A percentile compares a stretch with the other conserved stretches of the same genome.
Conservation (phyloP, 92 coral and sea anemone genomes). For the Epizoanthus illoricatus region DNA sequence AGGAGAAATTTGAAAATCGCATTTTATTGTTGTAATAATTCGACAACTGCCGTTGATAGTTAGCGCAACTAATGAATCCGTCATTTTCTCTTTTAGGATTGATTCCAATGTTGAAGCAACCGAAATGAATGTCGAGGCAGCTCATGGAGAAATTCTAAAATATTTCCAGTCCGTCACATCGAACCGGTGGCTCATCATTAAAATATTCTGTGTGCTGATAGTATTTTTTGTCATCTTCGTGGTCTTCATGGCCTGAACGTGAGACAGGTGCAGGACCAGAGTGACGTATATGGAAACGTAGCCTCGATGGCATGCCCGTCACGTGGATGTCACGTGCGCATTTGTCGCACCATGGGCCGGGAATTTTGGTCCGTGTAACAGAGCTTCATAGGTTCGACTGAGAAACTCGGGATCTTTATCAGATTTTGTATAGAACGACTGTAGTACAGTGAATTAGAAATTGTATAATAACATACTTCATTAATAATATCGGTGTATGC, state of each 20-base stretch:
- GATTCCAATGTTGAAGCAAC: conserved; percentile 94
- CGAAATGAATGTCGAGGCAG: conserved; percentile 91
- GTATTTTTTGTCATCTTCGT: conserved; percentile 91
- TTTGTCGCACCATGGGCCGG: neutral
- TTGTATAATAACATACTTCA: neutral
- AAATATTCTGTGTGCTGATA: conserved; percentile 89
- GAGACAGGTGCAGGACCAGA: neutral
- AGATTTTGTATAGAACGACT: conserved; percentile 16
- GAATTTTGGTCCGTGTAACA: neutral
- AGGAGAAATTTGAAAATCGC: too few relatives aligned
- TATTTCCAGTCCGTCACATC: conserved; percentile 97
- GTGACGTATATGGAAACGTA: neutral
- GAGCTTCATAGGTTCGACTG: neutral
- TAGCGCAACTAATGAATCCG: too few relatives aligned
- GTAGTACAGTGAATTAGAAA: neutral
- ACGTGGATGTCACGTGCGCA: neutral
- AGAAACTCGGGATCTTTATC: neutral
- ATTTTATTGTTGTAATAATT: too few relatives aligned
- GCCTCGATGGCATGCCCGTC: neutral
- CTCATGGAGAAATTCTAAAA: conserved; percentile 94
- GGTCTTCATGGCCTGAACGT: conserved; percentile 88
- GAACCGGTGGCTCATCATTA: conserved; percentile 95
- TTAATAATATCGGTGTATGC: neutral
- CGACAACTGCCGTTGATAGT: too few relatives aligned
- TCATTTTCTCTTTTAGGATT: conserved; percentile 59